Evolutionary conservation across 1,140 invertebrate genomes (phyloP).

Genomic region (Monomorium pharaonis): DNA sequence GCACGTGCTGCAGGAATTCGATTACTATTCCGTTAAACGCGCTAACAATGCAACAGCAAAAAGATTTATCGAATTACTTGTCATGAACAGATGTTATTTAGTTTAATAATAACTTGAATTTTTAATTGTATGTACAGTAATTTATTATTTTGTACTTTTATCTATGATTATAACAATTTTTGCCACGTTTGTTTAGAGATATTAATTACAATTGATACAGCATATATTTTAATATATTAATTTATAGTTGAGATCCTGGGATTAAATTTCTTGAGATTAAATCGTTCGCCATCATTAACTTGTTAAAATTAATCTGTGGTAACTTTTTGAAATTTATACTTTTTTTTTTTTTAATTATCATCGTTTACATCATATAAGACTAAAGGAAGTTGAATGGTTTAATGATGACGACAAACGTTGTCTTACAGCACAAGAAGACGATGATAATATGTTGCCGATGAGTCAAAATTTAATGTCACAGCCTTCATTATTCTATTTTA

Average conservation of each 20-base stretch:
- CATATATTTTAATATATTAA: constrained; percentile 10
- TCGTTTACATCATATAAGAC: neutral
- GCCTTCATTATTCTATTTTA: constrained; percentile 45
- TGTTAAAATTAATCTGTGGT: neutral
- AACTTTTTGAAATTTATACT: neutral
- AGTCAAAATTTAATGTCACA: constrained; percentile 21
- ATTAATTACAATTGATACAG: neutral
- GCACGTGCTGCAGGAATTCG: neutral
- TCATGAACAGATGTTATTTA: neutral
- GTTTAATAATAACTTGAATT: neutral
- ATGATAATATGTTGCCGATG: constrained; percentile 38
- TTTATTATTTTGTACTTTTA: neutral
- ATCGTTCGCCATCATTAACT: neutral
- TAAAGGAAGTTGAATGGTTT: neutral
- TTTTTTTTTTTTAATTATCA: neutral
- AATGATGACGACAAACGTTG: constrained; percentile 8
- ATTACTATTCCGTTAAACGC: constrained; percentile 9
- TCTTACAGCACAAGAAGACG: constrained; percentile 11
- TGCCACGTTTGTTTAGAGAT: neutral
- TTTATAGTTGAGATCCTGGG: neutral
- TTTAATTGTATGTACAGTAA: neutral
- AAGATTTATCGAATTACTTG: neutral
- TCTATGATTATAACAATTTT: neutral
- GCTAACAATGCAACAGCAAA: neutral
- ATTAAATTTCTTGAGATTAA: neutral